Evolutionary conservation across 2,888 invertebrate species (phyloP).

Genomic region (Cremastobaeus sp.): DNA sequence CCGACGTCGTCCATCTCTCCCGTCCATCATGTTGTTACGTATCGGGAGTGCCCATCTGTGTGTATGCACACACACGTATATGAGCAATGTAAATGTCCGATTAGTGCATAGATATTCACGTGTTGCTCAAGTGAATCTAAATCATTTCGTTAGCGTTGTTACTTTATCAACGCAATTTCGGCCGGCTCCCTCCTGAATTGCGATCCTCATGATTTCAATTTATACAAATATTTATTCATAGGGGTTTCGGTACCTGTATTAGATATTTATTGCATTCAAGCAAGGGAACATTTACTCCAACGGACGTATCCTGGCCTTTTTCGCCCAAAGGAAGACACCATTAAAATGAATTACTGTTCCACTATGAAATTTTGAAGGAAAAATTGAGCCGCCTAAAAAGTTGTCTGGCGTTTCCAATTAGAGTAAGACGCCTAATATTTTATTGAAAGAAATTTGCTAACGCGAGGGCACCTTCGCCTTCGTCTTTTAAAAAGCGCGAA

Average conservation of each 20-base stretch:
- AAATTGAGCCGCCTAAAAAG: conserved; percentile 9
- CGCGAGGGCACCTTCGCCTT: conserved; percentile 31
- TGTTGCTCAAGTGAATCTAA: conserved; percentile 45
- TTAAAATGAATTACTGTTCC: background rate
- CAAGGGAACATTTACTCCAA: too few species aligned
- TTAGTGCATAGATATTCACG: conserved; percentile 41
- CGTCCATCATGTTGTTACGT: conserved; percentile 47
- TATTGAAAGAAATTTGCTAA: conserved; percentile 57
- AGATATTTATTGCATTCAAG: too few species aligned
- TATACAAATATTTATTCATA: too few species aligned
- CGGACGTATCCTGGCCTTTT: too few species aligned
- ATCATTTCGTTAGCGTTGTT: conserved; percentile 21
- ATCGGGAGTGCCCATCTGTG: conserved; percentile 40
- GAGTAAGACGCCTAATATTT: conserved; percentile 49
- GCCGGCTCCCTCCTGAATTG: too few species aligned
- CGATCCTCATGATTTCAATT: too few species aligned
- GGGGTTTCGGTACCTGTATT: too few species aligned
- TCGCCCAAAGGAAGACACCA: too few species aligned
- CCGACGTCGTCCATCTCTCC: conserved; percentile 46
- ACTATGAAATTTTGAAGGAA: conserved; percentile 29
- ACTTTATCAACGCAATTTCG: conserved; percentile 25
- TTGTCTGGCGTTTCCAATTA: conserved; percentile 48
- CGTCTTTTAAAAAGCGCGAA: conserved; percentile 56
- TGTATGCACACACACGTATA: conserved; percentile 33
- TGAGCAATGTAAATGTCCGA: conserved; percentile 51